Evolutionary conservation across 2,113 vertebrate genomes (phyloP).

Genomic region (Ramphastos sulfuratus): DNA sequence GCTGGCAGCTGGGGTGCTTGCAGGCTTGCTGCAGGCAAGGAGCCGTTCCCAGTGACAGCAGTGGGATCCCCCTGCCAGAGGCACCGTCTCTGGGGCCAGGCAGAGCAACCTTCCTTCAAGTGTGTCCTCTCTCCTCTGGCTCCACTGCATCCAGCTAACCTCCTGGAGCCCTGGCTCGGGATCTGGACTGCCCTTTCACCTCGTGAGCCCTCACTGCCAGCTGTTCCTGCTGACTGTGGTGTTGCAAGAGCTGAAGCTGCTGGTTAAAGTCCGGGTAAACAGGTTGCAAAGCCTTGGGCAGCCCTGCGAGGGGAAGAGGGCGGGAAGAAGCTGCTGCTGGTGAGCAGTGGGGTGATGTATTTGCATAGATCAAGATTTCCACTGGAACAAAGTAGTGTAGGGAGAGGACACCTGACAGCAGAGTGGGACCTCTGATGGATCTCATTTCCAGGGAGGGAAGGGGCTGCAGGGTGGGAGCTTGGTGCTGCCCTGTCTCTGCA

Average conservation of each 20-base stretch:
- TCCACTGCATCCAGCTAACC: neutral
- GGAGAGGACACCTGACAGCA: neutral
- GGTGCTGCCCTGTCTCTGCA: neutral
- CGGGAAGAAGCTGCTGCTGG: neutral
- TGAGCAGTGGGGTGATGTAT: neutral
- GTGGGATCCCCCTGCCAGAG: accelerated
- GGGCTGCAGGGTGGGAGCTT: neutral
- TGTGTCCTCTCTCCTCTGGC: neutral
- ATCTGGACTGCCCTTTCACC: slow-evolving; percentile 20
- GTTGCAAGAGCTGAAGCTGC: slow-evolving; percentile 45
- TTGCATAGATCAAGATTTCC: neutral
- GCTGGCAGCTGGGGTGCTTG: neutral
- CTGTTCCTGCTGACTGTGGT: neutral
- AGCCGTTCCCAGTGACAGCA: neutral
- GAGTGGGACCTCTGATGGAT: neutral
- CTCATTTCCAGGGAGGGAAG: neutral
- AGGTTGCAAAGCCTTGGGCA: neutral
- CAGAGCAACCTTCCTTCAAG: slow-evolving; percentile 8
- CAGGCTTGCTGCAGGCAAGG: neutral
- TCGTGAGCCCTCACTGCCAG: neutral
- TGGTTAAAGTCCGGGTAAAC: slow-evolving; percentile 61
- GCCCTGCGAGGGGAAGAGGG: neutral
- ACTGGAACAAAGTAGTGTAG: neutral
- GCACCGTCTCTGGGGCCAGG: neutral
- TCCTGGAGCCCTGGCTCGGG: neutral